Evolutionary conservation across 2,113 vertebrate species (phyloP).

Genomic region (Emberiza fucata): DNA sequence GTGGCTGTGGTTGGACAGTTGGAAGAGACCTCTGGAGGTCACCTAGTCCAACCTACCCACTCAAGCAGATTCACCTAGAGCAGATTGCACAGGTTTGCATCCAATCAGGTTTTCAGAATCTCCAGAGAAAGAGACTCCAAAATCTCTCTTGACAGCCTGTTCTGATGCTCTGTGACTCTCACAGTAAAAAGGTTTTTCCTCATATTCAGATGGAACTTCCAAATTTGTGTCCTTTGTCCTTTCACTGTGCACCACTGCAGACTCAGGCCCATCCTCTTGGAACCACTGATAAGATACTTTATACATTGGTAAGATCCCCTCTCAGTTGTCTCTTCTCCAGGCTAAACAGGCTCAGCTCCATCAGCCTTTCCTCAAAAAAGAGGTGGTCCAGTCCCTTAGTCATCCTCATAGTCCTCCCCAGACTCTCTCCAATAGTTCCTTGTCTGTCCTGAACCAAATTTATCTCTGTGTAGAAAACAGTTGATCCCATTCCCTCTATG

Average conservation of each 20-base stretch:
- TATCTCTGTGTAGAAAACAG: not conserved
- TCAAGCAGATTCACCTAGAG: not conserved
- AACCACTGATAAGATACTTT: rapidly evolving
- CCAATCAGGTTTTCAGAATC: not conserved
- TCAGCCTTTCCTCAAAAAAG: not conserved
- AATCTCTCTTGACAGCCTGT: not conserved
- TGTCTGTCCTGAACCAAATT: not conserved
- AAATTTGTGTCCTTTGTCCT: not conserved
- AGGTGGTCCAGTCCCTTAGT: not conserved
- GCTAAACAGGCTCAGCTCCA: not conserved
- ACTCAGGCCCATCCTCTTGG: not conserved
- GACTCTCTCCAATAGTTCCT: not conserved
- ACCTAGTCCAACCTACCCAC: not conserved
- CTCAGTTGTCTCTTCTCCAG: not conserved
- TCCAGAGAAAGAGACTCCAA: not conserved
- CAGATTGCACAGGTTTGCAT: not conserved
- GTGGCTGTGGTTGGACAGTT: not conserved
- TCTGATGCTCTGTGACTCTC: not conserved
- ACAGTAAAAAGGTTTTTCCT: not conserved
- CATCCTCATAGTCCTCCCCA: not conserved
- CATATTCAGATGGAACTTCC: not conserved
- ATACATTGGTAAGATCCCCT: rapidly evolving
- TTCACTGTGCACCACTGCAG: not conserved
- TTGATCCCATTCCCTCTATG: not conserved
- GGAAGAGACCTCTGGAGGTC: not conserved